Percentiles rank a stretch among this genome's conserved stretches.
phyloP scores from a whole-genome alignment of 2,113 vertebrate genomes.

The Tragulus kanchil region DNA sequence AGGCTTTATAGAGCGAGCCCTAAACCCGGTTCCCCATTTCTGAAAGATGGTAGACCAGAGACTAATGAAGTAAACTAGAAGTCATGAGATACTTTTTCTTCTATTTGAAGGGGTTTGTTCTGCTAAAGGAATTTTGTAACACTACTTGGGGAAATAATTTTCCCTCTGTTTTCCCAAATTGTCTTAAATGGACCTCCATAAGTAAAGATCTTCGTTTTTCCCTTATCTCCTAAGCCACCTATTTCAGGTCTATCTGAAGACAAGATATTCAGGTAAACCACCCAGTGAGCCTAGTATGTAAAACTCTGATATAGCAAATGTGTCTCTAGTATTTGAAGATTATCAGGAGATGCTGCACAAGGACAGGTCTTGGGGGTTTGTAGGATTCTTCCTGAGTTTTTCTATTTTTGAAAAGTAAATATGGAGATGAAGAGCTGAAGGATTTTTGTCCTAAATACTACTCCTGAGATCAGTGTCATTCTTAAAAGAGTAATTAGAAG shows the following conservation, averaged over 20 bases:
- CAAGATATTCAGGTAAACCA: slow-evolving; percentile 27
- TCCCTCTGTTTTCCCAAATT: background rate
- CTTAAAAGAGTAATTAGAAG: background rate
- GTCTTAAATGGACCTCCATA: background rate
- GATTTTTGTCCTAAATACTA: background rate
- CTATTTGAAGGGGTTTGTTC: background rate
- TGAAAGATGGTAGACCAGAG: background rate
- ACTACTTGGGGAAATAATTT: slow-evolving; percentile 41
- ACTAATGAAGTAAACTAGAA: background rate
- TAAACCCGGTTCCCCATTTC: background rate
- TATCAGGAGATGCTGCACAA: background rate
- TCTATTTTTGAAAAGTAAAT: slow-evolving; percentile 23
- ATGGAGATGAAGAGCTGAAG: slow-evolving; percentile 1
- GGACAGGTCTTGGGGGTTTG: background rate
- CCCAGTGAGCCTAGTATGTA: background rate
- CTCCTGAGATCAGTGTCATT: background rate
- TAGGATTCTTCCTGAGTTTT: background rate
- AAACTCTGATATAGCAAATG: slow-evolving; percentile 27
- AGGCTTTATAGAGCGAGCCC: background rate
- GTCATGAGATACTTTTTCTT: background rate
- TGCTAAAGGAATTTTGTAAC: slow-evolving; percentile 29
- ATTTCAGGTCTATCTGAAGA: background rate
- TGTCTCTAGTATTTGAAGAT: slow-evolving; percentile 22
- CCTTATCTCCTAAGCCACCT: background rate
- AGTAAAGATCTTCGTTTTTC: background rate